Conservation (phyloP, 1,140 invertebrate genomes). For the Aphaenogaster ashmeadi region DNA sequence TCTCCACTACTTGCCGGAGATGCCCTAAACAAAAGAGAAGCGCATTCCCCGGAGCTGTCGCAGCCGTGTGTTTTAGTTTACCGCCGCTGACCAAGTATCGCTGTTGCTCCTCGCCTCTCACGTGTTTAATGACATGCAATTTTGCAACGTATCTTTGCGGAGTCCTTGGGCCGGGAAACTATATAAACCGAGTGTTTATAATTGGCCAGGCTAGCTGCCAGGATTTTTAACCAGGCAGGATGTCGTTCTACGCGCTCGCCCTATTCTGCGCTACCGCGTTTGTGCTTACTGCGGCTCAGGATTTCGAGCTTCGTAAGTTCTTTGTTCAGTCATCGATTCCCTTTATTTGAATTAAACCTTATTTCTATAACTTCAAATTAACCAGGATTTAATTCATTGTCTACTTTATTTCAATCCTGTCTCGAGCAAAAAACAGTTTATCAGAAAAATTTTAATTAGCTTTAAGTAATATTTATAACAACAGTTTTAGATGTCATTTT, state of each 20-base stretch:
- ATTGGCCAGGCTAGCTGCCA: slow-evolving; percentile 78
- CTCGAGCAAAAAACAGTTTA: neutral
- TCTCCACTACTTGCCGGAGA: neutral
- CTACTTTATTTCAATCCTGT: neutral
- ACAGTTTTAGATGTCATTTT: neutral
- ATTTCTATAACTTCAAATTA: neutral
- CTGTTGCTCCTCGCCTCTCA: slow-evolving; percentile 72
- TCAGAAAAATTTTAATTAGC: neutral
- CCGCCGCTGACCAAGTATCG: neutral
- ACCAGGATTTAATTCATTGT: neutral
- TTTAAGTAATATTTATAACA: neutral
- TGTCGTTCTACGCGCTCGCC: slow-evolving; percentile 67
- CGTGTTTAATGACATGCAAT: slow-evolving; percentile 86
- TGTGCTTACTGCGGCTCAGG: slow-evolving; percentile 66
- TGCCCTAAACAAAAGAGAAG: slow-evolving; percentile 51
- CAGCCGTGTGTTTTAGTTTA: slow-evolving; percentile 34
- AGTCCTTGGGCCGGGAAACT: slow-evolving; percentile 86
- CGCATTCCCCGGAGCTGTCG: slow-evolving; percentile 47
- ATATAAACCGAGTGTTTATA: slow-evolving; percentile 86
- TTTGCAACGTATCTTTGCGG: slow-evolving; percentile 84
- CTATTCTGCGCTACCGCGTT: slow-evolving; percentile 72
- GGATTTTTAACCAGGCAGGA: slow-evolving; percentile 77
- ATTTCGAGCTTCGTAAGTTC: slow-evolving; percentile 82
- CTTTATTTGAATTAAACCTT: neutral
- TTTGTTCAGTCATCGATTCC: slow-evolving; percentile 23